phyloP scores from a whole-genome alignment of 2,797 vertebrate species.

The Chlorospingus flavigularis region DNA sequence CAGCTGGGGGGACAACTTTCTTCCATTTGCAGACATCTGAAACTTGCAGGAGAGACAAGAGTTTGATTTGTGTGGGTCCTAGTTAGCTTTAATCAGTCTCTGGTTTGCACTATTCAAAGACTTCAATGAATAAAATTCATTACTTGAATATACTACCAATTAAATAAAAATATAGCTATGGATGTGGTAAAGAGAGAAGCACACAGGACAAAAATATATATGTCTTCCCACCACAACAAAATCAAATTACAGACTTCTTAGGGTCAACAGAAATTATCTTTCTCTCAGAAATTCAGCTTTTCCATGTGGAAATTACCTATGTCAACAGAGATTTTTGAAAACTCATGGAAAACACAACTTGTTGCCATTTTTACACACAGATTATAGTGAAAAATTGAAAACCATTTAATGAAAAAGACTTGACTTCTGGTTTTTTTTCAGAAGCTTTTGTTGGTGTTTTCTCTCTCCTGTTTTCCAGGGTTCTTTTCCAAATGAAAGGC shows the following conservation, averaged over 20 bases:
- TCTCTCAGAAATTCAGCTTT: neutral
- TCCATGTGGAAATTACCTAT: neutral
- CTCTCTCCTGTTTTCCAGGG: neutral
- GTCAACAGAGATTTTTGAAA: neutral
- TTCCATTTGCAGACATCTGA: neutral
- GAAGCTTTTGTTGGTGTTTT: neutral
- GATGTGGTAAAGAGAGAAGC: neutral
- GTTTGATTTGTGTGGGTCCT: neutral
- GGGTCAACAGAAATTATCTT: neutral
- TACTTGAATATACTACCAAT: neutral
- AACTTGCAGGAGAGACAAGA: neutral
- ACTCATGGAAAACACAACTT: neutral
- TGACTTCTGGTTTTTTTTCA: neutral
- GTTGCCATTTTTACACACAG: neutral
- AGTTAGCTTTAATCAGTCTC: neutral
- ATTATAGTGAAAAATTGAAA: neutral
- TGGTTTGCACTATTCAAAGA: neutral
- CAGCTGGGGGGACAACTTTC: neutral
- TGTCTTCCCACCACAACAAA: neutral
- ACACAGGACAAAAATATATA: neutral
- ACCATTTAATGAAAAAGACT: neutral
- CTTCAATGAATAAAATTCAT: neutral
- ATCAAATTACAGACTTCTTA: neutral
- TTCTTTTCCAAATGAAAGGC: neutral
- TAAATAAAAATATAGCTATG: neutral